Percentiles rank a stretch among this genome's conserved stretches.
These are phyloP conservation scores for Tachina lurida DNA, from an alignment of 2,888 invertebrate species.

Conservation along the genomic window DNA sequence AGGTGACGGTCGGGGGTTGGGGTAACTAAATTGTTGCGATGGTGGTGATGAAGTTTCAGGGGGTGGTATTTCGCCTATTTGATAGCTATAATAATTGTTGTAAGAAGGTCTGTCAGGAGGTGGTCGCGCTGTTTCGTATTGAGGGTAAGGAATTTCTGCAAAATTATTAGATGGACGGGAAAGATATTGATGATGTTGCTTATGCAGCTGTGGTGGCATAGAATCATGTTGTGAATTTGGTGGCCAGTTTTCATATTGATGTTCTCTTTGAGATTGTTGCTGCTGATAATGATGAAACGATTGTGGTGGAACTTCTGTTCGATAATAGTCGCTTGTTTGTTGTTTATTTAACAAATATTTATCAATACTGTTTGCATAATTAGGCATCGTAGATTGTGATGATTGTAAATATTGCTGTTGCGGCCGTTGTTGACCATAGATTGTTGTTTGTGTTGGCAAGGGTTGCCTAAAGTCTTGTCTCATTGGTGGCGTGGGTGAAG, in stretches of 20 bases:
- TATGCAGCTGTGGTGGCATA: conserved; percentile 36
- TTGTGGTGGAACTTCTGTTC: conserved; percentile 59
- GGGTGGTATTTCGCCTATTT: conserved; percentile 79
- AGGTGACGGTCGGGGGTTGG: conserved; percentile 67
- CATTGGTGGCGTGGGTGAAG: conserved; percentile 46
- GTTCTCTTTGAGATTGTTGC: conserved; percentile 39
- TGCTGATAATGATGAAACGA: conserved; percentile 56
- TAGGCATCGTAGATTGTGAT: conserved; percentile 75
- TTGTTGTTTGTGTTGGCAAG: conserved; percentile 16
- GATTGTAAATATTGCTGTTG: conserved; percentile 65
- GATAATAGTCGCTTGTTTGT: conserved; percentile 56
- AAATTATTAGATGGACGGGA: conserved; percentile 65
- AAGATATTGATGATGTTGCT: conserved; percentile 64
- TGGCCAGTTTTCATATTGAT: conserved; percentile 59
- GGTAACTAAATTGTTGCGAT: conserved; percentile 74
- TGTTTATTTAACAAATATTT: conserved; percentile 78
- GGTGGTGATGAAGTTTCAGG: conserved; percentile 55
- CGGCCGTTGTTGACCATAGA: conserved; percentile 45
- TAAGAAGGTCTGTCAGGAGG: conserved; percentile 51
- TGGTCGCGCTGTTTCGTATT: conserved; percentile 40
- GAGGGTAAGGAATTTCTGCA: conserved; percentile 37
- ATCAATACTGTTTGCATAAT: conserved; percentile 81
- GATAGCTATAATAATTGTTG: conserved; percentile 79
- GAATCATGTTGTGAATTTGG: conserved; percentile 49
- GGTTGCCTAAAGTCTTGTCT: conserved; percentile 16